phyloP scores from a whole-genome alignment of 2,888 invertebrate genomes.

The Cheilosia urbana region DNA sequence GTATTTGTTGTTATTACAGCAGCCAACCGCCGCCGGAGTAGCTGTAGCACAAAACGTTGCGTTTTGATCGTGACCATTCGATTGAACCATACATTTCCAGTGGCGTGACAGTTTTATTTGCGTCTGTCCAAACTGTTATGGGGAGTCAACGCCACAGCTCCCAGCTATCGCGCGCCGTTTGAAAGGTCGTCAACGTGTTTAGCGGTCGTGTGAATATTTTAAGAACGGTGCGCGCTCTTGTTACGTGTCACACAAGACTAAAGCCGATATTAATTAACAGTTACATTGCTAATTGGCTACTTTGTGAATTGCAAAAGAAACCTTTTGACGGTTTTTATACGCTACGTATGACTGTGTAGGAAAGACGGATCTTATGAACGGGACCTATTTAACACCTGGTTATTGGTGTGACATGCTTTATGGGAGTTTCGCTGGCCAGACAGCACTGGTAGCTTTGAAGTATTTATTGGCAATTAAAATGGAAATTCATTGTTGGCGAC shows the following conservation, averaged over 20 bases:
- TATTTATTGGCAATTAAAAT: conserved; percentile 73
- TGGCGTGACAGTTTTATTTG: conserved; percentile 71
- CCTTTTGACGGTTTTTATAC: conserved; percentile 33
- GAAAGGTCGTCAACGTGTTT: conserved; percentile 67
- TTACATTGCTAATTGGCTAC: conserved; percentile 70
- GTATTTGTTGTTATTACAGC: conserved; percentile 1
- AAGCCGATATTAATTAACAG: conserved; percentile 72
- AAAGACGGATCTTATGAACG: conserved; percentile 51
- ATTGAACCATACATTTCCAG: conserved; percentile 50
- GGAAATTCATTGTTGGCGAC: conserved; percentile 46
- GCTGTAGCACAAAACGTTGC: conserved; percentile 43
- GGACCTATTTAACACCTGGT: conserved; percentile 58
- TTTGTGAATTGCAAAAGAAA: conserved; percentile 55
- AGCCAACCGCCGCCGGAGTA: background rate
- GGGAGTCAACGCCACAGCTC: conserved; percentile 33
- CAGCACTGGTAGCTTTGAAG: conserved; percentile 32
- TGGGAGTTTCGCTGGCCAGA: conserved; percentile 15
- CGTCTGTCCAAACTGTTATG: conserved; percentile 39
- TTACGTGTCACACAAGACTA: conserved; percentile 64
- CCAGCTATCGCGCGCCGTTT: conserved; percentile 29
- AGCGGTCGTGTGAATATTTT: conserved; percentile 66
- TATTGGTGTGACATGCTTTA: conserved; percentile 50
- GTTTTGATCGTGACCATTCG: conserved; percentile 67
- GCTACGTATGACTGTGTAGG: background rate
- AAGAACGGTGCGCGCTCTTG: conserved; percentile 52